Evolutionary conservation across 2,113 vertebrate genomes (phyloP).

Genomic region (Piaya cayana): DNA sequence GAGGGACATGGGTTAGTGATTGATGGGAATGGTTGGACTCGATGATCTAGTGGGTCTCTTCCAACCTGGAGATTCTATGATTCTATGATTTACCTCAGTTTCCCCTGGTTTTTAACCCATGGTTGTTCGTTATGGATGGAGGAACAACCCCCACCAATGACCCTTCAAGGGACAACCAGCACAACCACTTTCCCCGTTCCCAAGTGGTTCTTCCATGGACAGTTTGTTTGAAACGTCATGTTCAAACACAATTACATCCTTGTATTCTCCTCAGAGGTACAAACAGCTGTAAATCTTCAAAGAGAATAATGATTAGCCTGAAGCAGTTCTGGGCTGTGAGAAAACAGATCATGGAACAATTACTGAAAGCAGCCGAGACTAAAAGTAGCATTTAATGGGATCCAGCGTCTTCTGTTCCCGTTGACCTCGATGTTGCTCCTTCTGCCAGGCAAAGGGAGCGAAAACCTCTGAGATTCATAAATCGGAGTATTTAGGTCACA

Average conservation of each 20-base stretch:
- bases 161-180: not conserved
- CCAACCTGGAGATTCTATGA: too few relatives aligned
- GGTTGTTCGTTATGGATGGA: not conserved
- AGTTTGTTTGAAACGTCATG: not conserved
- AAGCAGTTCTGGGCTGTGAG: not conserved
- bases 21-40: too few relatives aligned
- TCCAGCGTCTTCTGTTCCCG: not conserved
- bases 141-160: not conserved
- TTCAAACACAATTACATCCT: not conserved
- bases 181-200: rapidly evolving
- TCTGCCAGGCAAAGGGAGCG: not conserved
- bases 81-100: not conserved
- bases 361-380: not conserved
- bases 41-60: too few relatives aligned
- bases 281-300: not conserved
- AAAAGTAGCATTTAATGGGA: slow-evolving; percentile 13
- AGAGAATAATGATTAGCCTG: not conserved
- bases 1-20: too few relatives aligned
- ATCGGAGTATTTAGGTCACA: not conserved
- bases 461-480: not conserved
- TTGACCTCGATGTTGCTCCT: slow-evolving; percentile 9
- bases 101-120: not conserved
- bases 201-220: not conserved
- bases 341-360: not conserved
- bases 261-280: not conserved